phyloP scores from a whole-genome alignment of 2,113 vertebrate genomes.

The Zingel zingel region DNA sequence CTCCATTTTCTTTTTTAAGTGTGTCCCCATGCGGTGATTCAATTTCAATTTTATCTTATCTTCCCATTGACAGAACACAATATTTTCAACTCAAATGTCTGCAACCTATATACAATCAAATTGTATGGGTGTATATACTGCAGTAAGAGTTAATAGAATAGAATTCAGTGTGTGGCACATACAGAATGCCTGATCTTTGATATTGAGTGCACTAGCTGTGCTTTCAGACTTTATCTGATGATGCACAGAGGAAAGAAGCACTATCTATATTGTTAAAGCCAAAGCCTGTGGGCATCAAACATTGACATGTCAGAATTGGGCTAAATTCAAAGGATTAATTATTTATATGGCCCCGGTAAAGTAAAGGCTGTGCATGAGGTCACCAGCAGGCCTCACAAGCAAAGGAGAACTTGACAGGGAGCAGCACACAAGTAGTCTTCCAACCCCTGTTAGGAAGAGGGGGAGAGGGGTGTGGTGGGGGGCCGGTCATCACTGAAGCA shows the following conservation, averaged over 20 bases:
- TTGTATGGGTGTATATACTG: conserved; percentile 44
- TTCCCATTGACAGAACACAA: conserved; percentile 46
- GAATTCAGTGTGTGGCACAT: conserved; percentile 61
- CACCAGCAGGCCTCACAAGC: conserved; percentile 81
- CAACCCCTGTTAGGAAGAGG: conserved; percentile 74
- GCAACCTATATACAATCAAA: conserved; percentile 46
- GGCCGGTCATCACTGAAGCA: conserved; percentile 76
- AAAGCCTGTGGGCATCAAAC: conserved; percentile 79
- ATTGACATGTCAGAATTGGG: conserved; percentile 83
- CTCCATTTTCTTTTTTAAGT: conserved; percentile 17
- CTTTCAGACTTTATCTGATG: conserved; percentile 77
- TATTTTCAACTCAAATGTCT: conserved; percentile 60
- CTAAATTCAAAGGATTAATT: conserved; percentile 84
- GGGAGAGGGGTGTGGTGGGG: conserved; percentile 18
- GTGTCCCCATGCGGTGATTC: conserved; percentile 39
- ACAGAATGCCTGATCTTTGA: conserved; percentile 61
- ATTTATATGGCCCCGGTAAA: conserved; percentile 84
- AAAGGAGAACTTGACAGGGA: conserved; percentile 83
- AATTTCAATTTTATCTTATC: conserved; percentile 49
- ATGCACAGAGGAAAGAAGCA: conserved; percentile 69
- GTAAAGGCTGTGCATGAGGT: conserved; percentile 82
- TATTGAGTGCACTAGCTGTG: conserved; percentile 61
- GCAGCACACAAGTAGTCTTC: conserved; percentile 77
- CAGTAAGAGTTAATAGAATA: conserved; percentile 55
- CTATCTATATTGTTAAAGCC: conserved; percentile 78